Conservation (phyloP, 1,140 invertebrate genomes). For the Drosophila oshimai region DNA sequence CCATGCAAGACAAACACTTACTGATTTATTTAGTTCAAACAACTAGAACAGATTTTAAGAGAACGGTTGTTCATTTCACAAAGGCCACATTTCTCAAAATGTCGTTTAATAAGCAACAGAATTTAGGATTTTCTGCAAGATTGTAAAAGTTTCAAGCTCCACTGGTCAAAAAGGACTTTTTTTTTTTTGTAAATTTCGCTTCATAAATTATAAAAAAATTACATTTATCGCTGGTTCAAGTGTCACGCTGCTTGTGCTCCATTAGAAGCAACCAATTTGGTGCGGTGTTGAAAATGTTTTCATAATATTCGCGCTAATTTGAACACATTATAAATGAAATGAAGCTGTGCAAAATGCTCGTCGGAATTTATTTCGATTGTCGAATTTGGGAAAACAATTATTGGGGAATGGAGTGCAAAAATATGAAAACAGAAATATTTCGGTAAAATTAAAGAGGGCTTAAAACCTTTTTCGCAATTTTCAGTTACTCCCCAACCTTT, state of each 20-base stretch:
- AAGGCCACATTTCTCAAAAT: too few species aligned
- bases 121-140: neutral
- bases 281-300: slow-evolving; percentile 45
- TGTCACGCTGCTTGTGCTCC: slow-evolving; percentile 28
- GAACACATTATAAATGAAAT: slow-evolving; percentile 74
- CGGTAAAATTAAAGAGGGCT: too few species aligned
- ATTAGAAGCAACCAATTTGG: slow-evolving; percentile 13
- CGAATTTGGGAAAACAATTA: too few species aligned
- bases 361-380: too few species aligned
- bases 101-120: too few species aligned
- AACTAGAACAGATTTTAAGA: neutral
- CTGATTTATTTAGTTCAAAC: neutral
- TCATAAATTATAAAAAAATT: slow-evolving; percentile 62
- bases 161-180: too few species aligned
- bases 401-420: too few species aligned
- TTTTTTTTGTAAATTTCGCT: slow-evolving; percentile 42
- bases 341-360: too few species aligned
- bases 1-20: slow-evolving; percentile 32
- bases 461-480: too few species aligned
- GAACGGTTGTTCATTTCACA: too few species aligned
- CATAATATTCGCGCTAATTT: slow-evolving; percentile 75
- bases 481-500: too few species aligned
- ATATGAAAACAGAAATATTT: too few species aligned
- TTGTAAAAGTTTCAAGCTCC: slow-evolving; percentile 46
- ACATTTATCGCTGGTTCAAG: slow-evolving; percentile 54